These are phyloP conservation scores for Spodoptera picta DNA, from an alignment of 2,888 invertebrate genomes.

Conservation along the genomic window DNA sequence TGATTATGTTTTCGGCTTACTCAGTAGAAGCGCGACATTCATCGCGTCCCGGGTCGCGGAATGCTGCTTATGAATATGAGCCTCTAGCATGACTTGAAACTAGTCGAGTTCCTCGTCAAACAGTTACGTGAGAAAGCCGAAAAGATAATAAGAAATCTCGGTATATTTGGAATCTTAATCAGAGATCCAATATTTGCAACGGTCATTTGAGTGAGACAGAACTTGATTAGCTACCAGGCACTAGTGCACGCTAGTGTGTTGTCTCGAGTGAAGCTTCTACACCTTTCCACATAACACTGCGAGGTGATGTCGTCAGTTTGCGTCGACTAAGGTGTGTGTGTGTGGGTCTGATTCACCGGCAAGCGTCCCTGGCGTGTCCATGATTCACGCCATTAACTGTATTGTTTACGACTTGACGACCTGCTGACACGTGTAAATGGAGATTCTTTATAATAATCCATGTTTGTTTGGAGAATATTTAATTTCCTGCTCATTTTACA, in stretches of 20 bases:
- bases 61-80: too few species aligned
- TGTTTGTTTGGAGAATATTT: slow-evolving; percentile 22
- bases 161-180: too few species aligned
- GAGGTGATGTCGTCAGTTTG: not conserved
- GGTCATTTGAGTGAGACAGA: not conserved
- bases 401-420: slow-evolving; percentile 46
- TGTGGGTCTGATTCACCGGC: slow-evolving; percentile 48
- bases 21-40: too few species aligned
- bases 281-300: not conserved
- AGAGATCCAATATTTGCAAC: not conserved
- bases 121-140: too few species aligned
- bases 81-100: too few species aligned
- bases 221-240: not conserved
- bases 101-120: too few species aligned
- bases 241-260: not conserved
- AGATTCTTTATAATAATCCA: slow-evolving; percentile 27
- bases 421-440: slow-evolving; percentile 43
- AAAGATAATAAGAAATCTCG: too few species aligned
- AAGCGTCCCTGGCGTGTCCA: slow-evolving; percentile 30
- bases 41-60: too few species aligned
- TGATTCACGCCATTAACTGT: slow-evolving; percentile 55
- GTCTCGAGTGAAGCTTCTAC: slow-evolving; percentile 7
- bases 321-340: slow-evolving; percentile 23
- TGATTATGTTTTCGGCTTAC: too few species aligned
- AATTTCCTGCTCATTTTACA: slow-evolving; percentile 26